Evolutionary conservation across 2,888 invertebrate genomes (phyloP), one percentile per base, ranked within the genome.

Genomic region (Heterodera filipjevi): DNA sequence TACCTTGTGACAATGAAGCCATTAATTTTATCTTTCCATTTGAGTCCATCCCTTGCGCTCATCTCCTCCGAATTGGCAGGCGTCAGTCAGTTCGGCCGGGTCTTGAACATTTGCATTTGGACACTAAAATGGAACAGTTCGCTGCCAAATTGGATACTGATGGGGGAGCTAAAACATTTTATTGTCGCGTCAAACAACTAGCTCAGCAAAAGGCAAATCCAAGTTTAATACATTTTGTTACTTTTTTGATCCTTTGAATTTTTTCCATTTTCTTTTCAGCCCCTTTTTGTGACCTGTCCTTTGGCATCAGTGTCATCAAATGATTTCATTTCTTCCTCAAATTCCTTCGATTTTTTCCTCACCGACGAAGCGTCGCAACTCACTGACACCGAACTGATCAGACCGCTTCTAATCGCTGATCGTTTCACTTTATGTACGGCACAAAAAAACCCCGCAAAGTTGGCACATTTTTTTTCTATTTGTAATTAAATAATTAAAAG

Each of bases 321-420:
- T 33, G 32, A 30, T 68, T 68, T 68, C 33, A 22, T 68, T 35
- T 32, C 68, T 27, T 30, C 68, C 68, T n/a, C 68, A 66, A 27
- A 14, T 35, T 16, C 22, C 3, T 68, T 68, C 33, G 68, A 68
- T 22, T 68, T 68, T 68, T 68, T 30, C 33, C 35, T 68, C 19
- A 16, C 33, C 68, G 68, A 68, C 35, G 68, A 68, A 27, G n/a
- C 59, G 27, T 59, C 27, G 5, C 10, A 59, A 59, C 27, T 59
- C 6, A 27, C 59, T 8, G 59, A 59, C 59, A 27, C 27, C 5
- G 59, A 59, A 59, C 59, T 59, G 59, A 59, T 59, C 59, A 27
- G 27, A 8, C 59, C 59, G 5, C 59, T 59, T 59, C 27, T 59
- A 27, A 59, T 59, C n/a, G 59, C 59, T 12, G 59, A 59, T 27